Percentiles rank a stretch among this genome's conserved stretches.
These are phyloP conservation scores for Pantelozetes paolii DNA, from an alignment of 2,888 invertebrate species.

Conservation along the genomic window DNA sequence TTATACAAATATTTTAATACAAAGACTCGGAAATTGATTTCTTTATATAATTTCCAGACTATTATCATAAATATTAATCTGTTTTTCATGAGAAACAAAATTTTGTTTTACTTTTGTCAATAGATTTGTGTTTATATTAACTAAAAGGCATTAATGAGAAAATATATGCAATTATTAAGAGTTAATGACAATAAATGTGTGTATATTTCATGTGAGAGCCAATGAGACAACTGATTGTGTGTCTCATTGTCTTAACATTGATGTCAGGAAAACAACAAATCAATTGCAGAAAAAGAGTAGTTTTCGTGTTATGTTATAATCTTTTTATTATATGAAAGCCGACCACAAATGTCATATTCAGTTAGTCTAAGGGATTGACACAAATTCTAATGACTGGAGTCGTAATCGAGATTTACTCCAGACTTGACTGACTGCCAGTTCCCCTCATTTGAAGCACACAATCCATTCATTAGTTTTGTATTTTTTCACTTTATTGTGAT, in stretches of 20 bases:
- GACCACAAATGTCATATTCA: conserved; percentile 4
- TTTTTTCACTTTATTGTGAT: not conserved
- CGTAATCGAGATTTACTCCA: conserved; percentile 4
- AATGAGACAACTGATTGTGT: not conserved
- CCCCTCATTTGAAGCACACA: not conserved
- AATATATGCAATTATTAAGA: too few species aligned
- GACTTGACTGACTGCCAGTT: not conserved
- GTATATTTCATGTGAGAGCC: not conserved
- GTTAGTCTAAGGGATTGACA: conserved; percentile 19
- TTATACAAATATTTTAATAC: too few species aligned
- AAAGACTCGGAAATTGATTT: too few species aligned
- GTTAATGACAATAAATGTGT: too few species aligned
- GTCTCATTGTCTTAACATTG: not conserved
- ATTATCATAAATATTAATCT: too few species aligned
- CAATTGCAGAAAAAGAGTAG: not conserved
- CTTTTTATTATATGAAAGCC: not conserved
- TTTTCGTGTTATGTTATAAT: conserved; percentile 16
- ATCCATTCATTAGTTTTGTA: too few species aligned
- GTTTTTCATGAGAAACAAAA: too few species aligned
- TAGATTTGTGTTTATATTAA: too few species aligned
- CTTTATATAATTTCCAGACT: too few species aligned
- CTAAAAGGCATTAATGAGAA: too few species aligned
- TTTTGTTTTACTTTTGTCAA: too few species aligned
- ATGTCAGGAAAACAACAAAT: not conserved
- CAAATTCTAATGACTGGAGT: not conserved